Base-by-base conservation (phyloP, 2,888 invertebrate genomes). In the Dicroscelio sp. region DNA sequence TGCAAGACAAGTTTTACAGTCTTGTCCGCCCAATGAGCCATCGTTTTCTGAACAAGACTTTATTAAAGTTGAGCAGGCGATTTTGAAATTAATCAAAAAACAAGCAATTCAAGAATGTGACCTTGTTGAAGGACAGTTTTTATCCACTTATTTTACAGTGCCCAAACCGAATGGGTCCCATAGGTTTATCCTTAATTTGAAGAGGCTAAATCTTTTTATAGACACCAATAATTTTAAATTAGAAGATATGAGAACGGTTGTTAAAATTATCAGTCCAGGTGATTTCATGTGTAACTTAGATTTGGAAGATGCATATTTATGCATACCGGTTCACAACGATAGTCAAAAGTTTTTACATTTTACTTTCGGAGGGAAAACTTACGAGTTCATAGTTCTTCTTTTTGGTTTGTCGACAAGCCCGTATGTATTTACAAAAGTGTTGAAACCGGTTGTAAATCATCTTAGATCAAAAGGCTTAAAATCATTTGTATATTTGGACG, bases 371-470 rank as follows among this genome's bases (percentile, higher is more conserved):
- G 79, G 63, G 0, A 88, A 43, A 38, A 20, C 90, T 17, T 95
- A 88, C 79, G 92, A 94, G 71, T 95, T 94, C 87, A 92, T 79
- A 17, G 92, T 88, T 31, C 69, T 94, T 8, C 95, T 94, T 12
- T 94, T 94, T 69, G 94, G 95, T 20, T 48, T 95, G 20, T 91
- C 93, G 33, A 91, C 92, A 31, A 92, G 92, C 0, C 94, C 95
- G 12, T 95, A 65, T 73, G 67, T 94, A 20, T 95, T 94, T 83
- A 94, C 95, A 3, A 95, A 95, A 85, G 63, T 94, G 20, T 58
- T 87, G 55, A 91, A 80, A 69, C 38, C 69, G 6, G 38, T 69
- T 25, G 17, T 69, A 12, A 75, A 58, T 38, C 27, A 17, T 71
- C 20, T 27, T 69, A 82, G 75, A 33, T 31, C 65, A 14, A 60